Base-by-base conservation (phyloP, 2,797 vertebrate species). In the Peromyscus melanophrys region DNA sequence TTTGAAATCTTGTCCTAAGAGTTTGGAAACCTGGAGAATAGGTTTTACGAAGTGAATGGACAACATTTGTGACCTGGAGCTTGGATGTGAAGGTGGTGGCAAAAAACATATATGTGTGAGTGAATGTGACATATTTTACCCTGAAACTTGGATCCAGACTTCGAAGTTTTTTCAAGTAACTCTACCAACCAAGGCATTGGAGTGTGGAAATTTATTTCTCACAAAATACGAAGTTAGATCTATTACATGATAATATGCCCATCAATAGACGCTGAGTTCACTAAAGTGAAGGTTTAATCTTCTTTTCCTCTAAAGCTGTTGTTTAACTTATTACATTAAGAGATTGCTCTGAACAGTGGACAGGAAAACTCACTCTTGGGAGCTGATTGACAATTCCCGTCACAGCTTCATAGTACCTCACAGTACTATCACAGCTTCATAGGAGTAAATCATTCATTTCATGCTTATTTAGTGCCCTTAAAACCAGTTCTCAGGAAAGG, bases 401-500 rank as follows among this genome's bases (percentile, higher is more conserved):
- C 17, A 61, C 19, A 57, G 17, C 55, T 57, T 57, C 55, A 57
- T 57, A 57, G 55, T 57, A 57, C 55, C 1, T 19, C 16, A 71
- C 46, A 55, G 0, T 73, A 76, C 7, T 96, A 6, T 89, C 21
- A 21, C 71, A 29, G 55, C 78, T 93, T 87, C 57, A 61, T 84
- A 93, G 67, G 3, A 57, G 31, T 67, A 85, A 43, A 40, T 13
- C 46, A 81, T 34, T 89, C 40, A 40, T 78, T 55, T 85, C 76
- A n/a, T 43, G 86, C 59, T 92, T 89, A 61, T 3, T 84, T 77
- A 76, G 9, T 75, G 8, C 10, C 29, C n/a, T 85, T n/a, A 82
- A 83, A 89, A 80, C 17, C 6, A 55, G 14, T 71, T 92, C 43
- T 93, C 52, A 92, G 76, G 94, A 90, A 96, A 88, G 29, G 12